phyloP scores from a whole-genome alignment of 2,113 vertebrate species.

The Muntiacus muntjak region DNA sequence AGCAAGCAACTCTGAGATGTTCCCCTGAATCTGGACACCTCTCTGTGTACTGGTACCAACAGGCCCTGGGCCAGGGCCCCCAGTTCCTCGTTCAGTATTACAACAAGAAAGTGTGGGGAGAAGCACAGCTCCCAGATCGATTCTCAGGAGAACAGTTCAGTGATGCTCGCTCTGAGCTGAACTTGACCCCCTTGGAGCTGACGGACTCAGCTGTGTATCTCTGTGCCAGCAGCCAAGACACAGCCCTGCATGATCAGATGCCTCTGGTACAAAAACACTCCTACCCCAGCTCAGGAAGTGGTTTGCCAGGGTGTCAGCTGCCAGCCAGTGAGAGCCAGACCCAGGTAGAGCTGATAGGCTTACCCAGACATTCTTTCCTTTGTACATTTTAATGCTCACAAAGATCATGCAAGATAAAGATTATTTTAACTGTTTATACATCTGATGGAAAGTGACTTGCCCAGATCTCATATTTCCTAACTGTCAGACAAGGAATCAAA shows the following conservation, averaged over 20 bases:
- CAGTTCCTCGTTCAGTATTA: too few relatives aligned
- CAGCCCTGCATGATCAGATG: background rate
- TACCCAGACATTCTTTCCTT: background rate
- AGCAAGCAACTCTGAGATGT: too few relatives aligned
- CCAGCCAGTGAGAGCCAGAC: background rate
- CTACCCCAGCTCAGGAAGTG: background rate
- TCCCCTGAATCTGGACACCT: too few relatives aligned
- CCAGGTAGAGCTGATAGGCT: background rate
- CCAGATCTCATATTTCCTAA: background rate
- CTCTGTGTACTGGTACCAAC: too few relatives aligned
- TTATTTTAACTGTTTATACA: background rate
- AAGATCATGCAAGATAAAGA: background rate
- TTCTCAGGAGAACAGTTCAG: background rate
- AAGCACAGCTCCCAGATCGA: too few relatives aligned
- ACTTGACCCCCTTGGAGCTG: background rate
- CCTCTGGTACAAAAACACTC: background rate
- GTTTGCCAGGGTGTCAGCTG: too few relatives aligned
- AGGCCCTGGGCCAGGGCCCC: too few relatives aligned
- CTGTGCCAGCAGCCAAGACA: background rate
- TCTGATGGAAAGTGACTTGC: background rate
- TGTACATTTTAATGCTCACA: background rate
- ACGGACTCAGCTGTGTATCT: background rate
- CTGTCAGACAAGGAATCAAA: background rate
- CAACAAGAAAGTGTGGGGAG: too few relatives aligned
- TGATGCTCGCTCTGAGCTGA: fast-evolving